These are phyloP conservation scores for Stictocephala bisonia DNA, from an alignment of 2,888 invertebrate species.

Conservation along the genomic window DNA sequence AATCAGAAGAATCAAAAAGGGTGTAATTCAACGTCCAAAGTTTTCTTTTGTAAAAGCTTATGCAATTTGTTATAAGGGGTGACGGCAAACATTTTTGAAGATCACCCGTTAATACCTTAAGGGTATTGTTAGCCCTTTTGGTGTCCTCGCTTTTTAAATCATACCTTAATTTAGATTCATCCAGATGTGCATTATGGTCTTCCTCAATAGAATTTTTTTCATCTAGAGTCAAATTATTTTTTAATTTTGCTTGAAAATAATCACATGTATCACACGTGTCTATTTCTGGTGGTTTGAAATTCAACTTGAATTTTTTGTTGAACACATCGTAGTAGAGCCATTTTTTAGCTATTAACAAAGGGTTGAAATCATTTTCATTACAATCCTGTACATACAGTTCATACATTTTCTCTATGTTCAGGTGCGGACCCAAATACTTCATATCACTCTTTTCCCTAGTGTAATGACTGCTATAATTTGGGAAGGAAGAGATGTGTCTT, in stretches of 20 bases:
- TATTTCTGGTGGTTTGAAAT: constrained; percentile 43
- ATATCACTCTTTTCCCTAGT: constrained; percentile 3
- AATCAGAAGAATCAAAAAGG: constrained; percentile 39
- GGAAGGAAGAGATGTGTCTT: constrained; percentile 18
- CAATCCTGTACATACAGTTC: constrained; percentile 30
- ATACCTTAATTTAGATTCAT: constrained; percentile 13
- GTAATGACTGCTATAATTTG: constrained; percentile 30
- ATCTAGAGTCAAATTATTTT: constrained; percentile 17
- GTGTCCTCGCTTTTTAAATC: constrained; percentile 24
- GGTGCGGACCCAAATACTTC: constrained; percentile 26
- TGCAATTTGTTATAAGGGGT: constrained; percentile 32
- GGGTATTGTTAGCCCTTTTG: constrained; percentile 1
- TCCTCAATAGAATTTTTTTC: background rate
- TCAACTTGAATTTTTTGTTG: constrained; percentile 42
- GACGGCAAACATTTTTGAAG: constrained; percentile 36
- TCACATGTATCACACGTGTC: constrained; percentile 45
- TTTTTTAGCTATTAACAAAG: constrained; percentile 27
- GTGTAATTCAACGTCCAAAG: constrained; percentile 38
- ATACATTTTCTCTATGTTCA: constrained; percentile 43
- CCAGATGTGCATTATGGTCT: constrained; percentile 14
- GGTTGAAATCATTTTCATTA: constrained; percentile 24
- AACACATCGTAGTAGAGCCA: constrained; percentile 43
- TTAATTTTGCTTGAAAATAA: constrained; percentile 18
- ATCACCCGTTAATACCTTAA: constrained; percentile 36
- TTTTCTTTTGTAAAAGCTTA: constrained; percentile 37